A percentile compares a stretch with the other conserved stretches of the same genome.
These are phyloP conservation scores for Terrapene triunguis DNA, from an alignment of 2,113 vertebrate species.

Conservation along the genomic window DNA sequence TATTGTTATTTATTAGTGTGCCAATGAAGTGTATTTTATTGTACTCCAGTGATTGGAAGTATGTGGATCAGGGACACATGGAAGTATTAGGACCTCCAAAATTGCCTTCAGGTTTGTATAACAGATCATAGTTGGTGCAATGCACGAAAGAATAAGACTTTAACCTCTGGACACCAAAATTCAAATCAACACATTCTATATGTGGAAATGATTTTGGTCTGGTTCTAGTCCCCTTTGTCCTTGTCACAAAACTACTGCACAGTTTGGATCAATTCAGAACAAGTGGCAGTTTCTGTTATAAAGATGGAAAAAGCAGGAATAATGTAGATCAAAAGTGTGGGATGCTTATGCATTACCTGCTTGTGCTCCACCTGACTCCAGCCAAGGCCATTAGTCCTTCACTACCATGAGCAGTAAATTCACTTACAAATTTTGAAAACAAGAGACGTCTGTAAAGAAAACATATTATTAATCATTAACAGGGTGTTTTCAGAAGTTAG, in stretches of 20 bases:
- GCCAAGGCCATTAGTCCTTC: background rate
- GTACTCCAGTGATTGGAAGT: background rate
- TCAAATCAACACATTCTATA: background rate
- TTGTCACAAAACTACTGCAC: background rate
- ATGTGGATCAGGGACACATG: background rate
- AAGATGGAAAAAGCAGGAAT: background rate
- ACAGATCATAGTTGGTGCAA: background rate
- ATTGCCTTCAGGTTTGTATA: background rate
- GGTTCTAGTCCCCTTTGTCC: background rate
- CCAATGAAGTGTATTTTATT: background rate
- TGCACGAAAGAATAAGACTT: background rate
- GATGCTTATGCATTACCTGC: background rate
- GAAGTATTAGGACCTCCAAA: background rate
- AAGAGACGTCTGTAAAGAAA: constrained; percentile 17
- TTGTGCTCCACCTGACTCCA: background rate
- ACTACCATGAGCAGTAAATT: constrained; percentile 9
- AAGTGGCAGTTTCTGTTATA: background rate
- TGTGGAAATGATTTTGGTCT: background rate
- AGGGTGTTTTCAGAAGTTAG: background rate
- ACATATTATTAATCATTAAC: background rate
- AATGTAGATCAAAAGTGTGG: background rate
- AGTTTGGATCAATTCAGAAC: background rate
- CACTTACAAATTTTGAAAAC: constrained; percentile 37
- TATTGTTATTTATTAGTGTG: background rate
- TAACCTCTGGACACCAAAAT: background rate